Percentiles rank a stretch among this genome's conserved stretches.
These are phyloP conservation scores for Oreonectes daqikongensis DNA, from an alignment of 2,797 vertebrate species.

Conservation along the genomic window DNA sequence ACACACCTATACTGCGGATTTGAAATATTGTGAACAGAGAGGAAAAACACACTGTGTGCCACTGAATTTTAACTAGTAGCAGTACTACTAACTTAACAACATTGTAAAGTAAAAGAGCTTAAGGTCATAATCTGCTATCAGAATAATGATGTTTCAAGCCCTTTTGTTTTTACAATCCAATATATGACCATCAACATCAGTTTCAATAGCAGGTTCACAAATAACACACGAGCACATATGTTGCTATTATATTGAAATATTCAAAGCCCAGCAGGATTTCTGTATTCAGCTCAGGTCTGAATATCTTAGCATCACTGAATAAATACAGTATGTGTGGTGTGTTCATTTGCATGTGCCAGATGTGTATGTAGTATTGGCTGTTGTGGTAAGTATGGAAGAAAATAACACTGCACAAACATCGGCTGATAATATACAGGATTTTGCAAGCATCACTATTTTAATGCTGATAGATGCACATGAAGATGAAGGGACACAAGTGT, in stretches of 20 bases:
- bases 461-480: neutral
- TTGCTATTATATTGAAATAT: neutral
- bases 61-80: neutral
- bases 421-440: constrained; percentile 2
- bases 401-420: neutral
- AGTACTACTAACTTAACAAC: neutral
- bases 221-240: neutral
- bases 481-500: neutral
- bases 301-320: constrained; percentile 3
- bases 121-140: neutral
- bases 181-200: neutral
- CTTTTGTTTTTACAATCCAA: neutral
- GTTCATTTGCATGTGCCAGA: neutral
- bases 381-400: neutral
- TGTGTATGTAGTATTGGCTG: neutral
- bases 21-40: too few species aligned
- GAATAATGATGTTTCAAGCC: neutral
- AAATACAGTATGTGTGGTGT: neutral
- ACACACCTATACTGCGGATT: too few species aligned
- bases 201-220: too few species aligned
- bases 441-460: neutral
- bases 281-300: neutral
- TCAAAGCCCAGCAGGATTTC: neutral
- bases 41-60: too few species aligned
- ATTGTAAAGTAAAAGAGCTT: neutral